phyloP scores from a whole-genome alignment of 2,113 vertebrate genomes.

The Smithornis capensis region DNA sequence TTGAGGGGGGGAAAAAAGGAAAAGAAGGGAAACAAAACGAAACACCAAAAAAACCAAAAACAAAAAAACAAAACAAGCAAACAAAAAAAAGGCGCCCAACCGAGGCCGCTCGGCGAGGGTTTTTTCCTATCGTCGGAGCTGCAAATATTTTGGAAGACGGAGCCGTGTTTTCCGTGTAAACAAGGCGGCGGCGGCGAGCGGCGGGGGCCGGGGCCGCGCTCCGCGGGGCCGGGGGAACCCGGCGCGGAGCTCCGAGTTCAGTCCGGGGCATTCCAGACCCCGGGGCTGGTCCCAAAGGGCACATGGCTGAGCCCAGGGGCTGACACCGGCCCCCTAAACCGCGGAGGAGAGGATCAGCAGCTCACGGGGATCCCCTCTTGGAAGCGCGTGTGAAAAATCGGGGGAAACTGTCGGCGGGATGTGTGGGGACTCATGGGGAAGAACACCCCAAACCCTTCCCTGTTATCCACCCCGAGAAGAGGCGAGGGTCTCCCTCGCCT shows the following conservation, averaged over 20 bases:
- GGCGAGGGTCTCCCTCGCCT: too few species aligned
- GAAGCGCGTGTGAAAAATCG: neutral
- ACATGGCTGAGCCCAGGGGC: neutral
- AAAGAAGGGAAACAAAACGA: neutral
- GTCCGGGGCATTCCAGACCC: too few species aligned
- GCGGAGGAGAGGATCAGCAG: neutral
- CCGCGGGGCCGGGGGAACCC: neutral
- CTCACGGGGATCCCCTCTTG: neutral
- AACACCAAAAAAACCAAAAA: neutral
- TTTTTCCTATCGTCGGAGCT: neutral
- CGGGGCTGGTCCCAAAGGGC: neutral
- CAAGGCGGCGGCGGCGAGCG: neutral
- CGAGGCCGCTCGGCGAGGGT: neutral
- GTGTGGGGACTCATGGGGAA: neutral
- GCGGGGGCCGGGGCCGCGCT: neutral
- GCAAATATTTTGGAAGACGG: constrained; percentile 25
- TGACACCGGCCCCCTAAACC: neutral
- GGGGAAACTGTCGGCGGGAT: neutral
- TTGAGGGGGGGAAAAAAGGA: neutral
- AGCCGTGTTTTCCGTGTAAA: neutral
- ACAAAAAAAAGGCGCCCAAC: neutral
- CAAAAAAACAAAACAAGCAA: too few species aligned
- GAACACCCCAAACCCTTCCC: neutral
- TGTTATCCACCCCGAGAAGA: too few species aligned
- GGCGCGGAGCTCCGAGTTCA: neutral